phyloP scores from a whole-genome alignment of 2,888 invertebrate genomes.

The Eupsilia transversa region DNA sequence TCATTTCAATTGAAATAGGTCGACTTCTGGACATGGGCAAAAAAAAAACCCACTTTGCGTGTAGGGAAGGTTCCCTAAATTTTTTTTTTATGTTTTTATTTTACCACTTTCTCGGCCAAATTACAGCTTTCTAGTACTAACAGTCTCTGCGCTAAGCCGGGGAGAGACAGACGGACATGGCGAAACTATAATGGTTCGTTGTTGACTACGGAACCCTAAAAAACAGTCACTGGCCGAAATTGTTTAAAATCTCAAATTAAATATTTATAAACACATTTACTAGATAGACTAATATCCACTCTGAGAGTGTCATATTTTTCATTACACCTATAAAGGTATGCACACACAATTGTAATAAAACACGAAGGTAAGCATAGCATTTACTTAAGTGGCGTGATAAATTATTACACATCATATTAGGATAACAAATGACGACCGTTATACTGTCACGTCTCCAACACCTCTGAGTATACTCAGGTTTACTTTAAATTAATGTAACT shows the following conservation, averaged over 20 bases:
- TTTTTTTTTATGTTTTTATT: too few relatives aligned
- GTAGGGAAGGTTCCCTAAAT: too few relatives aligned
- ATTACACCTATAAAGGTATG: constrained; percentile 24
- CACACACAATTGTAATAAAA: constrained; percentile 32
- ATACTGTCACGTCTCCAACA: constrained; percentile 30
- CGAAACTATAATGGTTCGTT: too few relatives aligned
- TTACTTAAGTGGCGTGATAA: constrained; percentile 49
- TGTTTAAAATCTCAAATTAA: neutral
- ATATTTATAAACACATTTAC: neutral
- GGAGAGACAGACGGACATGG: too few relatives aligned
- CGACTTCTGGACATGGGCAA: too few relatives aligned
- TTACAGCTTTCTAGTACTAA: too few relatives aligned
- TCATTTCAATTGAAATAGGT: too few relatives aligned
- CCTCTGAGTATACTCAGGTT: constrained; percentile 32
- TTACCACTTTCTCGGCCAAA: too few relatives aligned
- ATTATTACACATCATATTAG: constrained; percentile 50
- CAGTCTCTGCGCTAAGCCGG: too few relatives aligned
- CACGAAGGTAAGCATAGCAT: constrained; percentile 32
- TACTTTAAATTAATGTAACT: constrained; percentile 22
- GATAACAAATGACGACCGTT: constrained; percentile 51
- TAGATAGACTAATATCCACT: constrained; percentile 3
- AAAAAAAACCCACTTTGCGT: too few relatives aligned
- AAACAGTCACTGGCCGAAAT: neutral
- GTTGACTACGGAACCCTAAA: too few relatives aligned
- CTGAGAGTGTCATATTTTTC: constrained; percentile 8